Percentiles rank a stretch among this genome's conserved stretches.
Conservation (phyloP, 2,888 invertebrate species). For the Magallana nippona region DNA sequence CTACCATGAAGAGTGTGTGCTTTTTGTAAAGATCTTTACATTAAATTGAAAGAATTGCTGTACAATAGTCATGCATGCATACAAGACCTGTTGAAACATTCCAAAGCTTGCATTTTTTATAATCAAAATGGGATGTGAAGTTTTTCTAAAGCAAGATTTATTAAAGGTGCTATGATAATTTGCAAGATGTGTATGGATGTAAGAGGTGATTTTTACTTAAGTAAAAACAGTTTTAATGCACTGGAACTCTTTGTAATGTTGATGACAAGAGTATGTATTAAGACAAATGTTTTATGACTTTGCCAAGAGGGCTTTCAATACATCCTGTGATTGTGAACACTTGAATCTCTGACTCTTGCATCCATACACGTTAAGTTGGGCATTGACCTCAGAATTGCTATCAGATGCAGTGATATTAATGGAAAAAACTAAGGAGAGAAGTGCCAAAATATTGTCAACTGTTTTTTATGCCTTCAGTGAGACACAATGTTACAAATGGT, state of each 20-base stretch:
- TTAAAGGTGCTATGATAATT: conserved; percentile 10
- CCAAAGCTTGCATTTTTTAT: conserved; percentile 28
- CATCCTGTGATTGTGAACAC: background rate
- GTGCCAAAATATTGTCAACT: conserved; percentile 29
- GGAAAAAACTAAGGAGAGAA: conserved; percentile 26
- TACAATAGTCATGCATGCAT: background rate
- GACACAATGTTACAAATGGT: conserved; percentile 30
- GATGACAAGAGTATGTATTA: background rate
- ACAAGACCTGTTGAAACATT: conserved; percentile 12
- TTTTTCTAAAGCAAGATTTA: conserved; percentile 3
- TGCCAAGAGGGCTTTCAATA: conserved; percentile 27
- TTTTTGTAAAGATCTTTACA: background rate
- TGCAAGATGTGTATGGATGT: conserved; percentile 14
- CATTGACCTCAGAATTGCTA: conserved; percentile 19
- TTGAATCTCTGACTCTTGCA: conserved; percentile 20
- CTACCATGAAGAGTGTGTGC: background rate
- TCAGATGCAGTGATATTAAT: conserved; percentile 8
- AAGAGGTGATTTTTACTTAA: conserved; percentile 3
- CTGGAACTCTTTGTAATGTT: background rate
- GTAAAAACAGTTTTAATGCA: background rate
- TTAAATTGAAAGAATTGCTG: background rate
- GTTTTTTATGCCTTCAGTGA: conserved; percentile 16
- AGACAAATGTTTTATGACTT: background rate
- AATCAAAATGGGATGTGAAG: conserved; percentile 3
- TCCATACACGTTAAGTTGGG: conserved; percentile 1